Evolutionary conservation across 2,113 vertebrate genomes (phyloP).

Genomic region (Megaptera novaeangliae): DNA sequence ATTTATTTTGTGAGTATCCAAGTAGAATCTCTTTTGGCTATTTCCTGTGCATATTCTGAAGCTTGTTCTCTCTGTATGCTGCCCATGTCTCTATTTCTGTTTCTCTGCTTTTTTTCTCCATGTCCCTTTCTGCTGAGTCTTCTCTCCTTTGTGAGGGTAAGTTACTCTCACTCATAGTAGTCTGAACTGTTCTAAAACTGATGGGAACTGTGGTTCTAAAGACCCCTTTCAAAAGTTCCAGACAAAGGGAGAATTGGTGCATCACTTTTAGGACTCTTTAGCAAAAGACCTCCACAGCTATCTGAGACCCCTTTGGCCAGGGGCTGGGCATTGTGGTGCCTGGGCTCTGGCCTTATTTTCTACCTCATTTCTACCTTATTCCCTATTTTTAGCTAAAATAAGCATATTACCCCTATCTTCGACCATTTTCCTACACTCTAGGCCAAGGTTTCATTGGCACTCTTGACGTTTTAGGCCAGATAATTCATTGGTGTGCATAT

Average conservation of each 20-base stretch:
- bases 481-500: not conserved
- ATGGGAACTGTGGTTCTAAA: not conserved
- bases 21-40: not conserved
- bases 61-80: not conserved
- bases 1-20: not conserved
- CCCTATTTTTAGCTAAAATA: not conserved
- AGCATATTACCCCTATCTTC: not conserved
- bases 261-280: not conserved
- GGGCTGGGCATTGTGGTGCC: not conserved
- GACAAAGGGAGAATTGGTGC: not conserved
- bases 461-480: not conserved
- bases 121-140: not conserved
- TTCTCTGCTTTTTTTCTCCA: not conserved
- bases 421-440: not conserved
- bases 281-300: not conserved
- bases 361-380: not conserved
- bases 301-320: not conserved
- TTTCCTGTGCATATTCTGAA: not conserved
- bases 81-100: not conserved
- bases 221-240: not conserved
- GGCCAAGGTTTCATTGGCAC: not conserved
- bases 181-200: not conserved
- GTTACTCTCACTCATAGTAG: not conserved
- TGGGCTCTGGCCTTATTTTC: not conserved
- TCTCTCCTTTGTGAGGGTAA: not conserved